Evolutionary conservation across 1,140 invertebrate genomes (phyloP).

Genomic region (Harlomillsia oculata): DNA sequence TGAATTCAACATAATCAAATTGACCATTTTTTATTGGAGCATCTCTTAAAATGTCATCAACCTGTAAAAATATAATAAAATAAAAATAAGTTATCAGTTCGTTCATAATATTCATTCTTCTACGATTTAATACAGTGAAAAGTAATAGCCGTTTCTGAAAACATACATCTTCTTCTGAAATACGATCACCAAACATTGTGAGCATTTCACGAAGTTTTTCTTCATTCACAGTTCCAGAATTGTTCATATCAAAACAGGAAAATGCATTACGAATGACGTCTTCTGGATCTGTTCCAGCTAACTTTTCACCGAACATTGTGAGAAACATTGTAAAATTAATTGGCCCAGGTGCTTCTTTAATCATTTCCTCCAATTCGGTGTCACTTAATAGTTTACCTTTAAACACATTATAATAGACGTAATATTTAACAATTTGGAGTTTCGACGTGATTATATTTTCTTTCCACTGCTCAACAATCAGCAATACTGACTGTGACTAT

Average conservation of each 20-base stretch:
- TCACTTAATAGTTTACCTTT: conserved; percentile 84
- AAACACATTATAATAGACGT: conserved; percentile 20
- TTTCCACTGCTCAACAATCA: no score
- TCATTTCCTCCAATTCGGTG: conserved; percentile 91
- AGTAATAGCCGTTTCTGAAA: no score
- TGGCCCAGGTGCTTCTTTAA: conserved; percentile 93
- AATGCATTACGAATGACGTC: conserved; percentile 95
- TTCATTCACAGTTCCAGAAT: conserved; percentile 79
- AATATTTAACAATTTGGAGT: background rate
- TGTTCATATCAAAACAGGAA: conserved; percentile 91
- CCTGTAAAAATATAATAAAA: no score
- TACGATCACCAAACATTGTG: conserved; percentile 95
- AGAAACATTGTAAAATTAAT: conserved; percentile 99
- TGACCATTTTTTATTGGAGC: conserved; percentile 90
- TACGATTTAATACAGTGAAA: no score
- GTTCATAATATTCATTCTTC: no score
- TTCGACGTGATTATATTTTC: no score
- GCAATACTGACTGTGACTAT: no score
- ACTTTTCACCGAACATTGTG: conserved; percentile 90
- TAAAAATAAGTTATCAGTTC: no score
- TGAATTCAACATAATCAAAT: conserved; percentile 98
- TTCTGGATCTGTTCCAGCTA: conserved; percentile 92
- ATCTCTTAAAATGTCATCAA: conserved; percentile 97
- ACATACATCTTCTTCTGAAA: conserved; percentile 78
- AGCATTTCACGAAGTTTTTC: conserved; percentile 86